Evolutionary conservation across 2,797 vertebrate species (phyloP).

Genomic region (Gallinago nigripennis): DNA sequence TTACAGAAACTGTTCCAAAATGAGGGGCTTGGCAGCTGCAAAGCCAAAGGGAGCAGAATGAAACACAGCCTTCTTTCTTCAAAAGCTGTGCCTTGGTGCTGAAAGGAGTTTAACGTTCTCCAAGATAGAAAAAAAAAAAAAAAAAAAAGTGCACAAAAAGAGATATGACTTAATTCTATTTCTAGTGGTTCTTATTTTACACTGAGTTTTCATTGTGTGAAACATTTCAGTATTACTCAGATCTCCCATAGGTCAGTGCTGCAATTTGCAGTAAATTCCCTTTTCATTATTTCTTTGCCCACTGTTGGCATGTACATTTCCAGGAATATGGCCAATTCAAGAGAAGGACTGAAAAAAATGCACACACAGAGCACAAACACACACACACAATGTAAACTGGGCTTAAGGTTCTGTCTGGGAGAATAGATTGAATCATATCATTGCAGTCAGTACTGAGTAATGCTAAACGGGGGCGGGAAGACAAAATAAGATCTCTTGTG

Average conservation of each 20-base stretch:
- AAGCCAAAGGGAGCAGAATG: not conserved
- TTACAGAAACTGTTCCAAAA: not conserved
- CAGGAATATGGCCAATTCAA: not conserved
- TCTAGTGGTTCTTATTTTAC: not conserved
- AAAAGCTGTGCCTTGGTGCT: rapidly evolving
- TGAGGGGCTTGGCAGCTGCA: not conserved
- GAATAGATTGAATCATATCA: not conserved
- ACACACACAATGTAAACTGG: not conserved
- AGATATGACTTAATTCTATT: not conserved
- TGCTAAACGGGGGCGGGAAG: not conserved
- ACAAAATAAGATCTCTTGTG: not conserved
- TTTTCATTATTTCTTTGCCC: not conserved
- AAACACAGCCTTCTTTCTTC: not conserved
- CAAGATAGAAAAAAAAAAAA: not conserved
- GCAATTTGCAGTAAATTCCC: not conserved
- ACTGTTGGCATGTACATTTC: not conserved
- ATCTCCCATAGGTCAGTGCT: not conserved
- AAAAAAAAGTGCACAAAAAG: not conserved
- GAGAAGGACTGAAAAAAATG: not conserved
- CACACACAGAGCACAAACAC: no score
- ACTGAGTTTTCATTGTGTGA: not conserved
- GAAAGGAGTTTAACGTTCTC: not conserved
- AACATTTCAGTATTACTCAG: not conserved
- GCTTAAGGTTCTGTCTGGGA: not conserved
- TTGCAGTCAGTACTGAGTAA: not conserved